Evolutionary conservation across 2,797 vertebrate genomes (phyloP).

Genomic region (Acrocephalus scirpaceus): DNA sequence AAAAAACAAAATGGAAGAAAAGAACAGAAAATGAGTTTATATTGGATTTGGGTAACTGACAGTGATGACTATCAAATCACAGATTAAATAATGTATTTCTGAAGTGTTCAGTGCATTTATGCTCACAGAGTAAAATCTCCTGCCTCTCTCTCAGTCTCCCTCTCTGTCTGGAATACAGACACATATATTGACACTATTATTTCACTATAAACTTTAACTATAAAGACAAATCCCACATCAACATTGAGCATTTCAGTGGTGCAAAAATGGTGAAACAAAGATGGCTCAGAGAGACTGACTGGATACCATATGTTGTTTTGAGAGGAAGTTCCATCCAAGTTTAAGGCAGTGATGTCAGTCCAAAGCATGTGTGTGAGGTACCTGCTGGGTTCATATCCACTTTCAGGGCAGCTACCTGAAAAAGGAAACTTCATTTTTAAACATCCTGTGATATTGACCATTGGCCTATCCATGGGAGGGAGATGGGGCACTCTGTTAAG

Average conservation of each 20-base stretch:
- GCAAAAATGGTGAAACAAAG: not conserved
- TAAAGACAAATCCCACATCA: not conserved
- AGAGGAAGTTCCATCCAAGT: not conserved
- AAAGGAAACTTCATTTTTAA: not conserved
- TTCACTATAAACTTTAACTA: not conserved
- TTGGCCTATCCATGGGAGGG: not conserved
- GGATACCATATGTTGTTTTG: not conserved
- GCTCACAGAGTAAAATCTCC: not conserved
- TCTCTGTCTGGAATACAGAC: not conserved
- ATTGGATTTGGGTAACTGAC: slow-evolving; percentile 6
- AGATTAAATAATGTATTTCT: slow-evolving; percentile 1
- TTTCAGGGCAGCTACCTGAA: not conserved
- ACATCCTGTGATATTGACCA: not conserved
- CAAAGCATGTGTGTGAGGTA: not conserved
- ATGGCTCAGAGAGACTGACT: not conserved
- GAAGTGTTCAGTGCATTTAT: not conserved
- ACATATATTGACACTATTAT: not conserved
- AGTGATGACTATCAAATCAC: not conserved
- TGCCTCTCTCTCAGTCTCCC: not conserved
- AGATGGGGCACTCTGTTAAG: not conserved
- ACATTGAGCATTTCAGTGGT: not conserved
- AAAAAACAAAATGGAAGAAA: not conserved
- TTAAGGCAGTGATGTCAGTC: not conserved
- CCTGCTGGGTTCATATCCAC: not conserved
- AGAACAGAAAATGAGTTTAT: not conserved